Base-by-base conservation (phyloP, 2,113 vertebrate species). In the Channa argus region DNA sequence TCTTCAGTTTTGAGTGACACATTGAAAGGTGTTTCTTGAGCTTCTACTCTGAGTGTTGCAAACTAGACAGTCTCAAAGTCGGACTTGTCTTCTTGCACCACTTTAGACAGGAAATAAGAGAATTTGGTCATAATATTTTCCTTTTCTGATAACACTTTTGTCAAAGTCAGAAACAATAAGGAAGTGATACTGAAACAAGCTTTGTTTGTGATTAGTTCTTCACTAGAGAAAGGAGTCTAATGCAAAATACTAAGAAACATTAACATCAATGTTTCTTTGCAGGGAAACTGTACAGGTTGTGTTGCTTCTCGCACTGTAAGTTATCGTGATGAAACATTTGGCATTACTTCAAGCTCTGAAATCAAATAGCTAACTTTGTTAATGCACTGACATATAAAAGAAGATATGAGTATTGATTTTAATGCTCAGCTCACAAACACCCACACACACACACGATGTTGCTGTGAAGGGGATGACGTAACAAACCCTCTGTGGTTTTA, bases 61-160 rank as follows among this genome's bases (percentile, higher is more conserved):
- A 58, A 47, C 4, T 0, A 34, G 11, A 59, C 60, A 69, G 44
- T 44, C 37, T 68, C 49, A 45, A 45, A 5, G 41, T 68, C 75
- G 9, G 13, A 12, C 33, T 60, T 13, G 24, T 46, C 6, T 36
- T 58, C 56, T 24, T 5, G 38, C 67, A 37, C 3, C 38, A 6
- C 47, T 44, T 36, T 67, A 0, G 8, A 38, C 53, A 84, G 86
- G 73, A 87, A 82, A 54, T 47, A 8, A 54, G 24, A 67, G 53
- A 55, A n/a, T 15, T 11, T 3, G 14, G 41, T 64, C 41, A 9
- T n/a, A 39, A 76, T 4, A 39, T 50, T 63, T 38, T 45, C 36
- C 60, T 24, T 41, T 6, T 5, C 10, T 13, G 50, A 79, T 62
- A 56, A 74, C 49, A 14, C 24, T 37, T 24, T 43, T 13, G 34